Percentiles rank a stretch among this genome's conserved stretches.
Evolutionary conservation across 2,888 invertebrate species (phyloP).

Genomic region (Myathropa florea): DNA sequence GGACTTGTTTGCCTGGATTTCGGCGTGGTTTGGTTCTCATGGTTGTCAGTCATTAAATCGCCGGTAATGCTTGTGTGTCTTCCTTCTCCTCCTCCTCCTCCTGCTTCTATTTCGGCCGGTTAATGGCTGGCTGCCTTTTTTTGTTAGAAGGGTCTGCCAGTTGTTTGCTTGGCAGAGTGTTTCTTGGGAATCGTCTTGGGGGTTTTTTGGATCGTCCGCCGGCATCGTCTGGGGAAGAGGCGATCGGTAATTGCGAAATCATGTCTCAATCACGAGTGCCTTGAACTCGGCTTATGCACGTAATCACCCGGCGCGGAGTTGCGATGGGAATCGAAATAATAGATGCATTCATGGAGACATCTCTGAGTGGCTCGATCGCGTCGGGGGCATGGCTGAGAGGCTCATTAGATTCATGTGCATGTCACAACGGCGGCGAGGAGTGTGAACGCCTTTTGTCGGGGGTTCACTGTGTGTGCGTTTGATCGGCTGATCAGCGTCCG

Average conservation of each 20-base stretch:
- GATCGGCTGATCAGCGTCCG: not conserved
- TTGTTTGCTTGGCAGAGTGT: not conserved
- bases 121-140: not conserved
- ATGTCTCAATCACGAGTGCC: not conserved
- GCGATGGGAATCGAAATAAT: not conserved
- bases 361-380: not conserved
- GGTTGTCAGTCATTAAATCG: slow-evolving; percentile 9
- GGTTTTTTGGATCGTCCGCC: not conserved
- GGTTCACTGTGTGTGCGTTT: not conserved
- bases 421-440: not conserved
- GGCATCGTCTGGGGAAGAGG: too few relatives aligned
- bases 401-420: not conserved
- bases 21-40: not conserved
- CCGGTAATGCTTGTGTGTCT: not conserved
- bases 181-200: not conserved
- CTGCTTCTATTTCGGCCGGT: not conserved
- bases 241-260: not conserved
- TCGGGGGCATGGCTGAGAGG: not conserved
- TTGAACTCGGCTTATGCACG: not conserved
- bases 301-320: not conserved
- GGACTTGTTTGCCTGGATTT: not conserved
- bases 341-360: not conserved
- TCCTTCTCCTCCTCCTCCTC: not conserved
- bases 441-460: not conserved
- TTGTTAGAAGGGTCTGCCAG: not conserved